Evolutionary conservation across 2,797 vertebrate genomes (phyloP).

Genomic region (Enteromius unitaeniatus): DNA sequence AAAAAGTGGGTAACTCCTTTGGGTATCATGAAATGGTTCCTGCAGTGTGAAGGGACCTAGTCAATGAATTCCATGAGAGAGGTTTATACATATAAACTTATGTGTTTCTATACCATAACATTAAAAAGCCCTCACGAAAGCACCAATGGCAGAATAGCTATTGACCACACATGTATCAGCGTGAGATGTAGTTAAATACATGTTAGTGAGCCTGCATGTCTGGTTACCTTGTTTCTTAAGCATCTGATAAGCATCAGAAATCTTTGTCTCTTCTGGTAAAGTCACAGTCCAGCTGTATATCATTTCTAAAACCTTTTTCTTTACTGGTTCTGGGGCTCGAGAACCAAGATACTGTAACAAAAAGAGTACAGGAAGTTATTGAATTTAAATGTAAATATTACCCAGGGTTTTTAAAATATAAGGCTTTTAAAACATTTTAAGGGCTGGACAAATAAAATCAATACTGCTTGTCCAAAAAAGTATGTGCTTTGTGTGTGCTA

Average conservation of each 20-base stretch:
- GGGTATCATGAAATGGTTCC: no score
- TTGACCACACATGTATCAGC: not conserved
- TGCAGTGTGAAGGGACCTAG: no score
- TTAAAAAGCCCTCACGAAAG: not conserved
- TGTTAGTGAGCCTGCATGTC: no score
- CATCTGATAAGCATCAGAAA: slow-evolving; percentile 96
- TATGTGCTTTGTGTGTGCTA: not conserved
- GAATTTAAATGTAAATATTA: not conserved
- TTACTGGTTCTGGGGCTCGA: slow-evolving; percentile 91
- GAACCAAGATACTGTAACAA: slow-evolving; percentile 88
- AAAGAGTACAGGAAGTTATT: not conserved
- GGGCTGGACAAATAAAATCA: not conserved
- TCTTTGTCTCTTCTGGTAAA: slow-evolving; percentile 91
- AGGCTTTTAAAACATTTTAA: not conserved
- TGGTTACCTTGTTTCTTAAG: slow-evolving; percentile 93
- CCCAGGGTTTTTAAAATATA: not conserved
- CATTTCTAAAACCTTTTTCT: slow-evolving; percentile 92
- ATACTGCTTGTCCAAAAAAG: not conserved
- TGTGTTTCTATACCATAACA: no score
- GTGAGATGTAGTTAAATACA: no score
- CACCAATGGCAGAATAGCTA: not conserved
- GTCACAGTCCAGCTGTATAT: slow-evolving; percentile 93
- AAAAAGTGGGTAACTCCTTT: no score
- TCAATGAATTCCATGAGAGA: not conserved
- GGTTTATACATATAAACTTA: not conserved